These are phyloP conservation scores for Drosophila gaucha DNA, from an alignment of 2,888 invertebrate genomes.

Conservation along the genomic window DNA sequence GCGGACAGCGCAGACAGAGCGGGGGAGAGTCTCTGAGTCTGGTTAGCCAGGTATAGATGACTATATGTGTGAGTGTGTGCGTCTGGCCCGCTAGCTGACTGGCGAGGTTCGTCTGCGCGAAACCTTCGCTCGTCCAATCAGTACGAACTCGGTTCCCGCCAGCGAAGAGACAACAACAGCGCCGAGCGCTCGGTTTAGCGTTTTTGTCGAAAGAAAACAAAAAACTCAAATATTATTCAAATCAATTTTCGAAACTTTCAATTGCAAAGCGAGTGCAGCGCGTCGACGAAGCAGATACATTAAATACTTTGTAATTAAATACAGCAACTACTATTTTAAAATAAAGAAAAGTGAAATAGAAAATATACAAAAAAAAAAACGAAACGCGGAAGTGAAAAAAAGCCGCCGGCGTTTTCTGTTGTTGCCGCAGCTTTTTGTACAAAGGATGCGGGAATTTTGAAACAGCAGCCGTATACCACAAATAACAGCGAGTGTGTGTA, in stretches of 20 bases:
- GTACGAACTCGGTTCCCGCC: slow-evolving; percentile 85
- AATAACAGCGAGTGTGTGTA: slow-evolving; percentile 24
- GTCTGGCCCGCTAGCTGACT: slow-evolving; percentile 59
- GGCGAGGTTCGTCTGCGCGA: slow-evolving; percentile 83
- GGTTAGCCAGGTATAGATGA: slow-evolving; percentile 41
- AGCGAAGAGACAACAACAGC: slow-evolving; percentile 82
- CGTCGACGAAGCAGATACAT: slow-evolving; percentile 7
- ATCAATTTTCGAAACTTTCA: slow-evolving; percentile 33
- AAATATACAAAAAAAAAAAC: slow-evolving; percentile 4
- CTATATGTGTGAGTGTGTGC: slow-evolving; percentile 7
- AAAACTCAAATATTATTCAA: slow-evolving; percentile 12
- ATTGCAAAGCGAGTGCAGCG: slow-evolving; percentile 35
- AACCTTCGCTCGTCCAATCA: slow-evolving; percentile 85
- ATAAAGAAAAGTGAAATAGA: not conserved
- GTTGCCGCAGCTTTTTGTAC: slow-evolving; percentile 13
- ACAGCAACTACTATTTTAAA: not conserved
- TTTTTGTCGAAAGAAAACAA: slow-evolving; percentile 16
- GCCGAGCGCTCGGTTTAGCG: slow-evolving; percentile 72
- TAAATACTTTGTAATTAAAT: slow-evolving; percentile 6
- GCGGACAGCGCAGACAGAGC: slow-evolving; percentile 24
- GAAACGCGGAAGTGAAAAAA: slow-evolving; percentile 71
- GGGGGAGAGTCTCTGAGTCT: slow-evolving; percentile 49
- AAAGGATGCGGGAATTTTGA: slow-evolving; percentile 46
- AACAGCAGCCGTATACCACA: slow-evolving; percentile 31
- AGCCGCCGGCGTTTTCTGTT: slow-evolving; percentile 65